phyloP scores from a whole-genome alignment of 2,113 vertebrate genomes.

The Catharus fuscescens region DNA sequence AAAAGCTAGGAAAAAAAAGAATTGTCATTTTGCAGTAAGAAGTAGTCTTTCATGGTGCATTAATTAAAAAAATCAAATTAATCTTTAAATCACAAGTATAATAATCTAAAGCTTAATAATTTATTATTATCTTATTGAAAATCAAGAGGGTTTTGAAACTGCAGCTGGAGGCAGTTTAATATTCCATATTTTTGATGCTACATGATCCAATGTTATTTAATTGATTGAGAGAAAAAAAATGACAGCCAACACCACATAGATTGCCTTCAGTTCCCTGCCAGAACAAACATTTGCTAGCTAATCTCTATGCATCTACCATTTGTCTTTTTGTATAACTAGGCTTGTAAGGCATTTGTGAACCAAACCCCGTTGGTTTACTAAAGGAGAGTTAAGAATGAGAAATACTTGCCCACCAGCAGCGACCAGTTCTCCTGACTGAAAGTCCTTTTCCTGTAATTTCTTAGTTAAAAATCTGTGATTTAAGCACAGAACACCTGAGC shows the following conservation, averaged over 20 bases:
- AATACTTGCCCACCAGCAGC: conserved; percentile 67
- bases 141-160: neutral
- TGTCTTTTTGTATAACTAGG: neutral
- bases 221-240: neutral
- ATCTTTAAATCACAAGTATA: neutral
- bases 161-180: neutral
- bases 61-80: neutral
- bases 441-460: conserved; percentile 9
- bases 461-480: conserved; percentile 47
- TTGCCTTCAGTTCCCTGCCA: neutral
- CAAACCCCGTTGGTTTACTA: neutral
- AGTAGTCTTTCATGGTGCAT: neutral
- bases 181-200: neutral
- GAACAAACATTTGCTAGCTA: neutral
- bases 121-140: neutral
- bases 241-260: neutral
- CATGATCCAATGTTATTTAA: neutral
- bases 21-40: neutral
- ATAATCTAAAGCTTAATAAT: neutral
- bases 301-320: neutral
- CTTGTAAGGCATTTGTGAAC: neutral
- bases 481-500: conserved; percentile 44
- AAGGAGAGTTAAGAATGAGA: conserved; percentile 36
- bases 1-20: neutral
- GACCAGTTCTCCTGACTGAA: neutral